A percentile compares a stretch with the other conserved stretches of the same genome.
Evolutionary conservation across 2,888 invertebrate genomes (phyloP).

Genomic region (Thymelicus sylvestris): DNA sequence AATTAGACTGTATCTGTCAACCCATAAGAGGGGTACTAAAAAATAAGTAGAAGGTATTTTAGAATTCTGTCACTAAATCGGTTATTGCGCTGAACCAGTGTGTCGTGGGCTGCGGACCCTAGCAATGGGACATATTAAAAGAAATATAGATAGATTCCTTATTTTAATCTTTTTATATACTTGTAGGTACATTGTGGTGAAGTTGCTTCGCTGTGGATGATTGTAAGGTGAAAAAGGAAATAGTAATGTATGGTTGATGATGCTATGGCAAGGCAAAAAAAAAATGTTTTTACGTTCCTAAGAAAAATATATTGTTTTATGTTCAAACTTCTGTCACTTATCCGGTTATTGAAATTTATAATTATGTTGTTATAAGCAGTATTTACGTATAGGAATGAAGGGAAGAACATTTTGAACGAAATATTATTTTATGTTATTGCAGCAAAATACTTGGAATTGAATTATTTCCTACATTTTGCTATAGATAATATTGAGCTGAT

Average conservation of each 20-base stretch:
- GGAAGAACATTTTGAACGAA: background rate
- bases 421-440: background rate
- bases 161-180: background rate
- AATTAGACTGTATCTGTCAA: background rate
- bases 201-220: background rate
- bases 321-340: slow-evolving; percentile 1
- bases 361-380: slow-evolving; percentile 13
- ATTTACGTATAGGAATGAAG: slow-evolving; percentile 3
- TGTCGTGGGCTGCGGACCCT: background rate
- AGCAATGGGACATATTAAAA: background rate
- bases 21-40: too few species aligned
- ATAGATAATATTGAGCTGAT: background rate
- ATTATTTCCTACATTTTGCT: background rate
- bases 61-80: too few species aligned
- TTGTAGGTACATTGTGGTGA: background rate
- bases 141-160: too few species aligned
- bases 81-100: too few species aligned
- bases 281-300: slow-evolving; percentile 16
- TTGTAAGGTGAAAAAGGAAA: background rate
- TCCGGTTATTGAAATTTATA: slow-evolving; percentile 21
- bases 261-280: slow-evolving; percentile 3
- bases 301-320: slow-evolving; percentile 12
- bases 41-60: too few species aligned
- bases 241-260: background rate
- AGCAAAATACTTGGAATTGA: background rate